phyloP scores from a whole-genome alignment of 2,888 invertebrate species.

The Gymnoscelis rufifasciata region DNA sequence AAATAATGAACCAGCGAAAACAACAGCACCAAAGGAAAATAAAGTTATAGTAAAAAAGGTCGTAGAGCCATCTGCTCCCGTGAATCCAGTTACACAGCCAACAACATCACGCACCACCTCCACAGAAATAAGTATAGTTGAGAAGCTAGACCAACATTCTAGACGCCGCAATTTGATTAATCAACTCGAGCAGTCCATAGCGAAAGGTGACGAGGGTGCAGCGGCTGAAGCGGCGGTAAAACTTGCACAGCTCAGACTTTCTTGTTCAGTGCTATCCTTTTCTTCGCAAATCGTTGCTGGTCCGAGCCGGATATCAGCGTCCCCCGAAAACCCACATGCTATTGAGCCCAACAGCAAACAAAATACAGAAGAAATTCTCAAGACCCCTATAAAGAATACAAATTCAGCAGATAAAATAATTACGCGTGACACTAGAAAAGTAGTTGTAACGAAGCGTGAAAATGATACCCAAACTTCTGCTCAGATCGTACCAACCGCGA shows the following conservation, averaged over 20 bases:
- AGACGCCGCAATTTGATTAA: conserved; percentile 76
- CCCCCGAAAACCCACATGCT: conserved; percentile 6
- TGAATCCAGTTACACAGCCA: not conserved
- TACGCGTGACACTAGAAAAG: not conserved
- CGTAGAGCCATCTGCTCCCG: conserved; percentile 4
- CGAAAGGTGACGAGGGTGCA: conserved; percentile 85
- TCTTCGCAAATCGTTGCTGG: conserved; percentile 63
- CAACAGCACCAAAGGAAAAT: conserved; percentile 17
- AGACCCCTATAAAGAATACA: not conserved
- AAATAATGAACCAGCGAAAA: conserved; percentile 7
- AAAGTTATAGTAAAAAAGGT: conserved; percentile 8
- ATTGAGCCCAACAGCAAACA: not conserved
- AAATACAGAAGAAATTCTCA: conserved; percentile 7
- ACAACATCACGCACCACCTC: conserved; percentile 5
- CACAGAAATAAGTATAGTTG: conserved; percentile 5
- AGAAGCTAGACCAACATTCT: conserved; percentile 44
- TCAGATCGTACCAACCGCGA: not conserved
- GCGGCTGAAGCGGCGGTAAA: conserved; percentile 88
- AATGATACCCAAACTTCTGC: conserved; percentile 2
- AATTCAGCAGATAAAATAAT: not conserved
- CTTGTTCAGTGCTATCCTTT: conserved; percentile 82
- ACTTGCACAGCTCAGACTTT: conserved; percentile 86
- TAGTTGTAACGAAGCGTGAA: conserved; percentile 3
- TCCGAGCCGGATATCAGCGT: conserved; percentile 29
- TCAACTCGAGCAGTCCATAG: conserved; percentile 87